Percentiles rank a stretch among this genome's conserved stretches.
These are phyloP conservation scores for Rhodophaea formosa DNA, from an alignment of 2,888 invertebrate genomes.

Conservation along the genomic window DNA sequence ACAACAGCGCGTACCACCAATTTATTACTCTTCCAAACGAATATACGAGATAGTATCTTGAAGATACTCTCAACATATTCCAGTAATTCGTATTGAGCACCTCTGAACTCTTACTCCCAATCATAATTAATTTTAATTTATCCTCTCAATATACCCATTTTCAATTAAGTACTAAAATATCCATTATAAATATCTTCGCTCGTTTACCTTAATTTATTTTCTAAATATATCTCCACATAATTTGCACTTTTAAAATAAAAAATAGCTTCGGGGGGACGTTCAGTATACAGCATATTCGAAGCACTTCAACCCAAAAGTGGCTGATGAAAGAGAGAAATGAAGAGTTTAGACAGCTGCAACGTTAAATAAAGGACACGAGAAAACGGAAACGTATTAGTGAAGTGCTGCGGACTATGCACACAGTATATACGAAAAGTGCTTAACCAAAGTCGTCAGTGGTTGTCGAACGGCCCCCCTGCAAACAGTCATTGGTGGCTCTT, in stretches of 20 bases:
- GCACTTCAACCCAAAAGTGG: constrained; percentile 57
- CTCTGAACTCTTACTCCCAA: constrained; percentile 37
- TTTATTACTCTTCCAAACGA: constrained; percentile 8
- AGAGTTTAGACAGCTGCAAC: constrained; percentile 26
- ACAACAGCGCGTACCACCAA: not conserved
- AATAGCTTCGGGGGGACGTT: constrained; percentile 78
- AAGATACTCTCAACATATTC: constrained; percentile 28
- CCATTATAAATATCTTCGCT: constrained; percentile 68
- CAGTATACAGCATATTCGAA: constrained; percentile 72
- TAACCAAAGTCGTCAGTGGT: constrained; percentile 55
- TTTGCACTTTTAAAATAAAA: constrained; percentile 72
- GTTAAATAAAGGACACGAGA: constrained; percentile 33
- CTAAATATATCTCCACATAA: constrained; percentile 70
- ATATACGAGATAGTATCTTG: not conserved
- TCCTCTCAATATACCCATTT: constrained; percentile 51
- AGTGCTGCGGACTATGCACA: constrained; percentile 65
- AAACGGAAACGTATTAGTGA: constrained; percentile 57
- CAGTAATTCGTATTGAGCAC: constrained; percentile 36
- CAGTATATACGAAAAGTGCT: constrained; percentile 56
- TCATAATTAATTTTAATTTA: constrained; percentile 39
- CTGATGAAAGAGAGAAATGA: constrained; percentile 31
- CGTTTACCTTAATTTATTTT: constrained; percentile 60
- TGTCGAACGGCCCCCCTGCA: constrained; percentile 73
- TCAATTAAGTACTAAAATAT: constrained; percentile 73
- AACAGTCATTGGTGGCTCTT: constrained; percentile 92